Evolutionary conservation across 2,888 invertebrate species (phyloP).

Genomic region (Smittia sp.): DNA sequence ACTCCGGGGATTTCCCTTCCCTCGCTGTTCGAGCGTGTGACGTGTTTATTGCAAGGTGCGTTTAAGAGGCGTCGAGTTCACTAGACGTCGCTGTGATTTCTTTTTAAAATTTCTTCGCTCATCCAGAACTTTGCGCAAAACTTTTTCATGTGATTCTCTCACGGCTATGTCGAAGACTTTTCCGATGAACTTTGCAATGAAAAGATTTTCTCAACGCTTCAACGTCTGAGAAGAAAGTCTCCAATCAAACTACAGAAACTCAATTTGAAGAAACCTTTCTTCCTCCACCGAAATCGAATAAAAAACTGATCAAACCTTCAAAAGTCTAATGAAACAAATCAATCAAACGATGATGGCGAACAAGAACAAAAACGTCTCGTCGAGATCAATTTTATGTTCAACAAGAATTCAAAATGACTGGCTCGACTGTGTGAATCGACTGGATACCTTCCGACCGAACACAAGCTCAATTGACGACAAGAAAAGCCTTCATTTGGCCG

Average conservation of each 20-base stretch:
- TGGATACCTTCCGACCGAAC: slow-evolving; percentile 19
- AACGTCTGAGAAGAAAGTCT: too few relatives aligned
- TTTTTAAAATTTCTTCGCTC: too few relatives aligned
- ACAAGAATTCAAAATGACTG: slow-evolving; percentile 25
- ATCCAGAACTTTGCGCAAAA: too few relatives aligned
- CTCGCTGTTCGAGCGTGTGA: not conserved
- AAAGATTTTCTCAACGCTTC: too few relatives aligned
- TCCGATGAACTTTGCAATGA: too few relatives aligned
- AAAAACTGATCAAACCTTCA: slow-evolving; percentile 17
- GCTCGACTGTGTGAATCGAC: not conserved
- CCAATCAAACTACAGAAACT: not conserved
- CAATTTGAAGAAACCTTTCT: not conserved
- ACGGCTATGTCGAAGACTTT: too few relatives aligned
- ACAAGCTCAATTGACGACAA: slow-evolving; percentile 15
- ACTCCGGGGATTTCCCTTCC: slow-evolving; percentile 12
- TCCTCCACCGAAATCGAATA: not conserved
- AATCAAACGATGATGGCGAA: slow-evolving; percentile 15
- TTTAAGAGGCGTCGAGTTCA: not conserved
- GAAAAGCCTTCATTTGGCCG: slow-evolving; percentile 5
- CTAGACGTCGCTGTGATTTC: too few relatives aligned
- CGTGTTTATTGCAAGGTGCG: slow-evolving; percentile 13
- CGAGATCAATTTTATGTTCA: slow-evolving; percentile 10
- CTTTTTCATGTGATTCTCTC: too few relatives aligned
- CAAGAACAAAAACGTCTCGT: slow-evolving; percentile 2
- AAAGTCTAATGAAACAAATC: slow-evolving; percentile 21